Base-by-base conservation (phyloP, 30 jellyfish, hydroid and myxozoan species). In the Clytia hemisphaerica region DNA sequence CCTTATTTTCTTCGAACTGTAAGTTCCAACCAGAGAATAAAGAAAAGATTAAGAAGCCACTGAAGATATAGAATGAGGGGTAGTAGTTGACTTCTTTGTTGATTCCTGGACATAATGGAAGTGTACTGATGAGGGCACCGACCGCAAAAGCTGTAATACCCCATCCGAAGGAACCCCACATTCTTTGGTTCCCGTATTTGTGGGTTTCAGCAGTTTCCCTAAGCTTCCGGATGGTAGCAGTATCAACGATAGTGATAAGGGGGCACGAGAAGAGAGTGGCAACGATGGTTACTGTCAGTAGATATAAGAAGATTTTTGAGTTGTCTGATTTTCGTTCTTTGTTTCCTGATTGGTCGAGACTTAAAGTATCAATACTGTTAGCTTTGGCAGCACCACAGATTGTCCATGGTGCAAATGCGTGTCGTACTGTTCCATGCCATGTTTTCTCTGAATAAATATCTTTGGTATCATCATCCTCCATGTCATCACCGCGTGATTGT, bases 111-210 rank as follows among this genome's bases (percentile, higher is more conserved):
- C 96, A 86, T 0, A 86, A 67, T 1, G 96, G 93, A 19, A 86
- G 70, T 60, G 73, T 37, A 21, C 93, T 79, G 9, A 86, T 61
- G 45, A 78, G 61, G 3, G 96, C 91, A 10, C 96, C 96, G 15
- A 86, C 96, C 4, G 94, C 93, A 72, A 86, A 86, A 16, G 96
- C 77, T 2, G 92, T 78, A 4, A 75, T 19, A 19, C 96, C 96
- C 93, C 93, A 86, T 12, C 96, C 96, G 4, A 86, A 59, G 9
- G 96, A 42, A 40, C 96, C 96, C 96, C 96, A 86, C n/a, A 86
- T 77, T 32, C 96, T 48, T 45, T 86, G 96, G 82, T 71, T 71
- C 3, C 96, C 96, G 38, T 86, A 86, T 51, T 71, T 77, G 58
- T 86, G 73, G 3, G 93, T 67, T 64, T 86, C 96, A 4, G 71